Percentiles rank a stretch among this genome's conserved stretches.
Evolutionary conservation across 2,888 invertebrate genomes (phyloP).

Genomic region (Diploptera punctata): DNA sequence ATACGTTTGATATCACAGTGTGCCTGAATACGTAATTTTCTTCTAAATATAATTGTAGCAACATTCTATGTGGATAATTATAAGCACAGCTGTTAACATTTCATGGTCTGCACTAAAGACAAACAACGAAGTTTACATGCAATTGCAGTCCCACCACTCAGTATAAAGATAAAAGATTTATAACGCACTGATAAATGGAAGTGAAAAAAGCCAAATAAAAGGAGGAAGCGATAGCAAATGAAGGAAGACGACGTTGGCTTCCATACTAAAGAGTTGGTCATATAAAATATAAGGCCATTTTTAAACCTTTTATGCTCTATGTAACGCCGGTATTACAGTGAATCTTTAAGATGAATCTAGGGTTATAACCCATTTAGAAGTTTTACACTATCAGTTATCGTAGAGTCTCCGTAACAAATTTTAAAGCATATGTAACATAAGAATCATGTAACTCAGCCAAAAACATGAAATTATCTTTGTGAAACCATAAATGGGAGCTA

Average conservation of each 20-base stretch:
- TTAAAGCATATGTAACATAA: neutral
- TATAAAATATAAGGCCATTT: neutral
- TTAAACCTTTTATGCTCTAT: neutral
- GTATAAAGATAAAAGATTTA: slow-evolving; percentile 14
- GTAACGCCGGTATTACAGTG: neutral
- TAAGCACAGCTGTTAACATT: no score
- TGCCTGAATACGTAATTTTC: no score
- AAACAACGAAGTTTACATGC: no score
- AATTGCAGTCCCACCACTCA: no score
- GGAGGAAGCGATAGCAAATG: slow-evolving; percentile 1
- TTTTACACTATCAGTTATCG: neutral
- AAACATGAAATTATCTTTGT: no score
- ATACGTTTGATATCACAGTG: no score
- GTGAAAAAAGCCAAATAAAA: neutral
- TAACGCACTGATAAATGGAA: slow-evolving; percentile 13
- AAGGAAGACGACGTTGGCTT: slow-evolving; percentile 6
- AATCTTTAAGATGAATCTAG: neutral
- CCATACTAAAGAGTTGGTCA: neutral
- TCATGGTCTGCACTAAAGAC: no score
- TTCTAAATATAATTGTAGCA: no score
- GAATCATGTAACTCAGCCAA: neutral
- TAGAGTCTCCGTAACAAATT: no score
- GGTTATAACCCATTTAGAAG: neutral
- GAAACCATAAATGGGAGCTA: no score
- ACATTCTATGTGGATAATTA: no score